Evolutionary conservation across 2,888 invertebrate genomes (phyloP), one percentile per base, ranked within the genome.

Genomic region (Lingula anatina): DNA sequence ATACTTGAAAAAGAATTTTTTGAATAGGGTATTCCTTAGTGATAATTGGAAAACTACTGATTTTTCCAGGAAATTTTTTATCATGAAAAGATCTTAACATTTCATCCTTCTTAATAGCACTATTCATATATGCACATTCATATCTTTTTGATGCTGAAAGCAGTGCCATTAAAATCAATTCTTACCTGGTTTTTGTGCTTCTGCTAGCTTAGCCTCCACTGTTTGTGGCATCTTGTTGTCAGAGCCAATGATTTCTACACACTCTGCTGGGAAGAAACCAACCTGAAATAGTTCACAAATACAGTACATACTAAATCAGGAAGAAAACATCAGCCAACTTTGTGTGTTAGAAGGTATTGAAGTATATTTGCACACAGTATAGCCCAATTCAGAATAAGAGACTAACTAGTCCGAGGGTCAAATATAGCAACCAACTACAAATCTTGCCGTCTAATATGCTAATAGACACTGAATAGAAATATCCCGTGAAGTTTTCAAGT

Each of bases 191-290:
- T 21, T 21, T 39, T 39, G 66, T 36, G 70, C 65, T 45, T 70
- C 64, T 50, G 73, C 73, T 46, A 76, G 66, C 44, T 68, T 66
- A 24, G 64, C 62, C 5, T 67, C 64, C 51, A 73, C 62, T 23
- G 71, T 60, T 4, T 64, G 58, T 4, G 75, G 74, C 7, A 73
- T 59, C 50, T 94, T 90, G 75, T 94, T 94, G 55, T 81, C 81
- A 71, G 73, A 44, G 7, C 94, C 93, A 61, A 95, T 95, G 54
- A 95, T 88, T 64, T 81, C 80, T 23, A 96, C 95, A 78, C 92
- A 94, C 70, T 93, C 91, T 64, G 90, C 89, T 1, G 96, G 96
- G 78, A 96, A 96, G 81, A 95, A 96, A 0, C 95, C 95, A 56
- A 78, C 78, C 71, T 73, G 54, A 5, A 43, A n/a, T n/a, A n/a